Percentiles rank a stretch among this genome's conserved stretches.
Conservation (phyloP, 2,113 vertebrate genomes). For the Pleuronectes platessa region DNA sequence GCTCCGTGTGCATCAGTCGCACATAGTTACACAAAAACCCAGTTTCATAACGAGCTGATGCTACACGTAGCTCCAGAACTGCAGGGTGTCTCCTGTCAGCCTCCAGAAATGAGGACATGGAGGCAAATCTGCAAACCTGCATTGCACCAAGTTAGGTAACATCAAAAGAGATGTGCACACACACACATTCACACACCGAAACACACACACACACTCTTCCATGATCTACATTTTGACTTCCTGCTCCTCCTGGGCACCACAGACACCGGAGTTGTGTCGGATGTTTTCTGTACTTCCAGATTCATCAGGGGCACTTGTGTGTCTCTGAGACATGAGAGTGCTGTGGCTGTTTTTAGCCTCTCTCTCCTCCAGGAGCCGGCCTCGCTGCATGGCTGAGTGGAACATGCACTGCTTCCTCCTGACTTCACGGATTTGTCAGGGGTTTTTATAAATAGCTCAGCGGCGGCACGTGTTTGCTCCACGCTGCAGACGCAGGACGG, state of each 20-base stretch:
- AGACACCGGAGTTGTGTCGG: slow-evolving; percentile 10
- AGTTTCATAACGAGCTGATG: slow-evolving; percentile 12
- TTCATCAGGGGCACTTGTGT: slow-evolving; percentile 47
- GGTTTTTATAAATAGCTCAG: slow-evolving; percentile 80
- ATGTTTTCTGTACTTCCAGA: slow-evolving; percentile 49
- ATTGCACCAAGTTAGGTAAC: slow-evolving; percentile 75
- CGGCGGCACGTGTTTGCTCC: slow-evolving; percentile 69
- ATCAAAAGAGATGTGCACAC: slow-evolving; percentile 44
- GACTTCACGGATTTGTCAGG: slow-evolving; percentile 81
- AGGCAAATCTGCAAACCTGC: slow-evolving; percentile 54
- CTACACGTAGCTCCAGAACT: not conserved
- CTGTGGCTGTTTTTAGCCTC: slow-evolving; percentile 73
- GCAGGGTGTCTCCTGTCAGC: slow-evolving; percentile 19
- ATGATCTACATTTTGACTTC: slow-evolving; percentile 42
- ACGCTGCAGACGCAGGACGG: slow-evolving; percentile 39
- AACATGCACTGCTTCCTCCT: slow-evolving; percentile 77
- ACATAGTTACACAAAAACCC: accelerated
- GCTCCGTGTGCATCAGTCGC: not conserved
- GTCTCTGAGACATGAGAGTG: slow-evolving; percentile 41
- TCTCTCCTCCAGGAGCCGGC: slow-evolving; percentile 66
- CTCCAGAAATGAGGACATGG: slow-evolving; percentile 43
- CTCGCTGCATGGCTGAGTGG: slow-evolving; percentile 76
- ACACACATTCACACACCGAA: slow-evolving; percentile 20
- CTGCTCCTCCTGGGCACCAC: slow-evolving; percentile 25
- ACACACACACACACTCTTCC: slow-evolving; percentile 18